Conservation (phyloP, 2,888 invertebrate species). For the Microplitis manilae region DNA sequence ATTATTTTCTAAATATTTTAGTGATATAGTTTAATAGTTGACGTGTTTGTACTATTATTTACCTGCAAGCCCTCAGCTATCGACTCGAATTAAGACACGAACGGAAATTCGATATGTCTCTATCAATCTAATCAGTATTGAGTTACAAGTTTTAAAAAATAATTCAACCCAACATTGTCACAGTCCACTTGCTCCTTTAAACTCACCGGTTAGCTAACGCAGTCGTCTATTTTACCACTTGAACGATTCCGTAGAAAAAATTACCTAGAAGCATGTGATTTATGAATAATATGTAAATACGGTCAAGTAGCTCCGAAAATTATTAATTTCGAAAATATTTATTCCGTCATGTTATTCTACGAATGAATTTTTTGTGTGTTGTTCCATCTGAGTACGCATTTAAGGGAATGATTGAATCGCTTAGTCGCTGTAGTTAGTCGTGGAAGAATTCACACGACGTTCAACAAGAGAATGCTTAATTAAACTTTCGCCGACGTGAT, state of each 20-base stretch:
- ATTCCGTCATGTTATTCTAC: neutral
- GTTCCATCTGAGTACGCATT: neutral
- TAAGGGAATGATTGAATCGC: neutral
- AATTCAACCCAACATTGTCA: constrained; percentile 19
- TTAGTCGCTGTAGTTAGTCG: neutral
- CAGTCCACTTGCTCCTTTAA: constrained; percentile 23
- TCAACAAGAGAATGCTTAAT: neutral
- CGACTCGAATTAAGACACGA: constrained; percentile 59
- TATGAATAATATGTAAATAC: neutral
- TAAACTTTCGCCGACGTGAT: neutral
- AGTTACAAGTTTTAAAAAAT: constrained; percentile 14
- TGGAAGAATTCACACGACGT: neutral
- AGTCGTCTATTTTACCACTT: constrained; percentile 30
- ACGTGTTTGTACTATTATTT: neutral
- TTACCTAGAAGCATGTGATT: neutral
- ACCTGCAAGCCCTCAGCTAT: constrained; percentile 56
- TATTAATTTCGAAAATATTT: neutral
- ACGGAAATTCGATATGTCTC: constrained; percentile 1
- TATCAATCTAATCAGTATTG: constrained; percentile 22
- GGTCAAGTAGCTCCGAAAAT: no score
- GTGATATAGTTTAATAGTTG: neutral
- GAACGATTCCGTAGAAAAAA: constrained; percentile 6
- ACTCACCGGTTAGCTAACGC: constrained; percentile 8
- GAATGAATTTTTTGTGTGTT: neutral
- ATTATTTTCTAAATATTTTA: neutral